Conservation (phyloP, 2,113 vertebrate genomes). For the Sinocyclocheilus maitianheensis region DNA sequence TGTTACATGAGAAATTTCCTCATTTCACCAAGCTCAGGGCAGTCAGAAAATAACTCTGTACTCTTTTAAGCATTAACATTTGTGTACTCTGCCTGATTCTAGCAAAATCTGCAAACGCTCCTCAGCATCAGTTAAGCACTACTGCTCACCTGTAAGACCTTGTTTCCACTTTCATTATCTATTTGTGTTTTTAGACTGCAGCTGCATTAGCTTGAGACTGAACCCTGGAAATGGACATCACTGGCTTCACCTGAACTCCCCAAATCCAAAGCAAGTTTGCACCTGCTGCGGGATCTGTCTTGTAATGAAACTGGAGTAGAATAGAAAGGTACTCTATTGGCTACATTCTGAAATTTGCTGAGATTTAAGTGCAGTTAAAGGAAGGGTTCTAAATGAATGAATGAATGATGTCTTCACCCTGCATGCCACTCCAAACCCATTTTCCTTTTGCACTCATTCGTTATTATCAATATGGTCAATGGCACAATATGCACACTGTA, state of each 20-base stretch:
- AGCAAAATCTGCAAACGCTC: constrained; percentile 2
- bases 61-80: not conserved
- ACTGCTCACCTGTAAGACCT: not conserved
- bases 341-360: too few relatives aligned
- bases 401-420: too few relatives aligned
- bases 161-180: not conserved
- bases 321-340: not conserved
- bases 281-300: not conserved
- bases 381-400: too few relatives aligned
- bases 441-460: too few relatives aligned
- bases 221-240: not conserved
- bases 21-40: not conserved
- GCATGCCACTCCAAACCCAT: too few relatives aligned
- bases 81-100: not conserved
- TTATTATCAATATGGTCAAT: too few relatives aligned
- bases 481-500: too few relatives aligned
- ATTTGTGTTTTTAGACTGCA: not conserved
- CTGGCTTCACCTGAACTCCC: not conserved
- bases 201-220: not conserved
- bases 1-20: not conserved
- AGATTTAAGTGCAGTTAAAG: too few relatives aligned
- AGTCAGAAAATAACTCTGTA: not conserved
- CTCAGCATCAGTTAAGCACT: not conserved
- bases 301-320: not conserved
- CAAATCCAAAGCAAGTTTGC: not conserved